Evolutionary conservation across 2,888 invertebrate genomes (phyloP), one percentile per base, ranked within the genome.

Genomic region (Polietes domitor): DNA sequence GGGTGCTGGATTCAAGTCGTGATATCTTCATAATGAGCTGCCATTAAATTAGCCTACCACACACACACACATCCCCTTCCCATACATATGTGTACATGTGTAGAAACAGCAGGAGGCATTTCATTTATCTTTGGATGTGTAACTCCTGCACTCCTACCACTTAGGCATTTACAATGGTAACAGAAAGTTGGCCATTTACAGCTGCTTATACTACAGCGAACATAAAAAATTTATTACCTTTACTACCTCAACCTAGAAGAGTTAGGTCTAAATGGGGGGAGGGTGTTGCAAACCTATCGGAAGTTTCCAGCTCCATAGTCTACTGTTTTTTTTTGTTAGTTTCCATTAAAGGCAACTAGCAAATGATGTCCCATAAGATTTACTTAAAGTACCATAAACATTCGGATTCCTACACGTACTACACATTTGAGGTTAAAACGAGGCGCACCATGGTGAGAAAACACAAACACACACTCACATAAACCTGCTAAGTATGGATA

Each of bases 321-420:
- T 47, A 32, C 37, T 26, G 70, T 70, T 61, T 74, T n/a, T n/a
- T n/a, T n/a, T n/a, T n/a, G n/a, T n/a, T 74, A 73, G 58, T 71
- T 78, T 21, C 75, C 68, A 75, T 84, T 76, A 81, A 76, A 63
- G 61, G 75, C 77, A 75, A 76, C 78, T 76, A 81, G 68, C 79
- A 84, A 84, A 81, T 76, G 84, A 73, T 81, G 81, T 81, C 84
- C 84, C 84, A 70, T 76, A 79, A 81, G 81, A 84, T 84, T 81
- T 78, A 78, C 71, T 78, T 72, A 73, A 80, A 84, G 68, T 84
- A 76, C 81, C 78, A 81, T 81, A 81, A 81, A 78, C 61, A 68
- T 73, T 84, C 75, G 72, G 78, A 81, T 76, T 63, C 53, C 32
- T 75, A n/a, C 80, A 83, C 81, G 78, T 84, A 65, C 24, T 12